Evolutionary conservation across 2,113 vertebrate species (phyloP).

Genomic region (Istiophorus platypterus): DNA sequence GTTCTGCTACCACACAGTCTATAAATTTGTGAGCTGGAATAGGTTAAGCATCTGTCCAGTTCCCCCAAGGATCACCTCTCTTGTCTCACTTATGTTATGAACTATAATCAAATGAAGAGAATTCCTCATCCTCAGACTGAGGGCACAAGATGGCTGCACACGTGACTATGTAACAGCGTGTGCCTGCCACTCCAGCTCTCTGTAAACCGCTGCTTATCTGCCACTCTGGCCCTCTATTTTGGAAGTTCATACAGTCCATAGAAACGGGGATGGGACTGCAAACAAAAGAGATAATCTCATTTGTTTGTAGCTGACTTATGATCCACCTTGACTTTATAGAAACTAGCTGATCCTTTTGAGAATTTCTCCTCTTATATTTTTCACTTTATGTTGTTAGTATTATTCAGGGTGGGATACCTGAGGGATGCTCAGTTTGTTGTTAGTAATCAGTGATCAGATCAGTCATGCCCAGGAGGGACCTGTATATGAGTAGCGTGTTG

Average conservation of each 20-base stretch:
- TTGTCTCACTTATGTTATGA: slow-evolving; percentile 64
- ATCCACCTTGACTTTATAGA: slow-evolving; percentile 38
- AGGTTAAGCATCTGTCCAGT: slow-evolving; percentile 52
- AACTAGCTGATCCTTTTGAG: slow-evolving; percentile 27
- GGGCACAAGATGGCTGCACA: slow-evolving; percentile 71
- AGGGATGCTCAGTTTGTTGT: slow-evolving; percentile 50
- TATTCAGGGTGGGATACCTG: slow-evolving; percentile 7
- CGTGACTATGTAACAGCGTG: slow-evolving; percentile 61
- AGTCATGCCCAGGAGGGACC: slow-evolving; percentile 50
- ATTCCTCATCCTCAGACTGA: slow-evolving; percentile 69
- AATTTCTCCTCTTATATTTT: slow-evolving; percentile 14
- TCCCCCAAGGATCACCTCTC: slow-evolving; percentile 48
- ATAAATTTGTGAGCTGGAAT: slow-evolving; percentile 35
- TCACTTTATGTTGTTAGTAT: background rate
- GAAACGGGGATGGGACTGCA: slow-evolving; percentile 22
- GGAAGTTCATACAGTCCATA: slow-evolving; percentile 39
- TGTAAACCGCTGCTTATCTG: slow-evolving; percentile 60
- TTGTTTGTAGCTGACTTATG: slow-evolving; percentile 45
- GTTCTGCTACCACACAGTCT: slow-evolving; percentile 1
- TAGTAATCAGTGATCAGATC: slow-evolving; percentile 51
- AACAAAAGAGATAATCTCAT: slow-evolving; percentile 60
- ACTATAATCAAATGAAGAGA: slow-evolving; percentile 66
- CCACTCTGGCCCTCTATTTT: slow-evolving; percentile 39
- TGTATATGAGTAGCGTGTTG: slow-evolving; percentile 68
- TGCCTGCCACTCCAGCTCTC: slow-evolving; percentile 57